These are phyloP conservation scores for Uloborus plumipes DNA, from an alignment of 2,888 invertebrate genomes.

Conservation along the genomic window DNA sequence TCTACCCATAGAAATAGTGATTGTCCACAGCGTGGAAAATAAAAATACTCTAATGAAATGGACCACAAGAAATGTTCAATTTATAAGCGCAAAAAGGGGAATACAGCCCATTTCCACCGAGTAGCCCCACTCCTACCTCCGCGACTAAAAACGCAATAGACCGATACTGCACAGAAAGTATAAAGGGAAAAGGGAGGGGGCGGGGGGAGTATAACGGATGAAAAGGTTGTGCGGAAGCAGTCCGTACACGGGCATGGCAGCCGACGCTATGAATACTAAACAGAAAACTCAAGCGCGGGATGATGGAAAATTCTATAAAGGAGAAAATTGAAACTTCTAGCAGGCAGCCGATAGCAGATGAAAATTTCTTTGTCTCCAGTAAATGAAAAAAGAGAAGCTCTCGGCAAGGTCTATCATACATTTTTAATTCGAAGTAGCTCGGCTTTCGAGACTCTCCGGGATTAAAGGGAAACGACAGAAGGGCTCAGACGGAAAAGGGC, in stretches of 20 bases:
- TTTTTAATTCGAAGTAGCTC: constrained; percentile 20
- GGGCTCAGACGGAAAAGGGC: constrained; percentile 6
- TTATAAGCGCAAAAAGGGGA: neutral
- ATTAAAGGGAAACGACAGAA: constrained; percentile 20
- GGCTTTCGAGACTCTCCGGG: neutral
- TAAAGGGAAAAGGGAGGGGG: too few relatives aligned
- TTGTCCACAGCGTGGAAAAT: too few relatives aligned
- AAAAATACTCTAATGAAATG: neutral
- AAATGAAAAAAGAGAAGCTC: constrained; percentile 23
- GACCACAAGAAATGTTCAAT: constrained; percentile 8
- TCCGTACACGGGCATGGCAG: neutral
- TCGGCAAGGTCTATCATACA: constrained; percentile 23
- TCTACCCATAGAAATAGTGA: too few relatives aligned
- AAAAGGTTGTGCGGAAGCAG: constrained; percentile 2
- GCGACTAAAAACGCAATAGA: constrained; percentile 19
- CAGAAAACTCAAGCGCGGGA: constrained; percentile 16
- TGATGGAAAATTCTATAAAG: constrained; percentile 32
- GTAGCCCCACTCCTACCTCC: neutral
- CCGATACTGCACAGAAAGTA: constrained; percentile 11
- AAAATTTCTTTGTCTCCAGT: constrained; percentile 28
- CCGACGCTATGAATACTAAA: constrained; percentile 27
- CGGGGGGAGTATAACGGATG: constrained; percentile 10
- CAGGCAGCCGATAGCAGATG: constrained; percentile 8
- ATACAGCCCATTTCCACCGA: constrained; percentile 9
- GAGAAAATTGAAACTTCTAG: constrained; percentile 27